These are phyloP conservation scores for Drosophila tani DNA, from an alignment of 1,140 invertebrate genomes.

Conservation along the genomic window DNA sequence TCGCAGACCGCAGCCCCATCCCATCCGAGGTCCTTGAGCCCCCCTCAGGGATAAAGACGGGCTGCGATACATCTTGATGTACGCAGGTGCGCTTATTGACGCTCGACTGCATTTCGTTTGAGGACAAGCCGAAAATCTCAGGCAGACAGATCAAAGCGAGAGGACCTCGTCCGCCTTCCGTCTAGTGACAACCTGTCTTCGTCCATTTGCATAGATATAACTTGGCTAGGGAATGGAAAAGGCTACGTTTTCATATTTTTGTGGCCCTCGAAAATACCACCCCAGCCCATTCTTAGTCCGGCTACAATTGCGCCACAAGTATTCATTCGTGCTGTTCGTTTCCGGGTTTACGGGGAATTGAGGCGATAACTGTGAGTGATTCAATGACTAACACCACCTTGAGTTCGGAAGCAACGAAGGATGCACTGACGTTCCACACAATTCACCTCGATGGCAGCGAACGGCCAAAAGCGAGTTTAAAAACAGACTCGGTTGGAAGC, in stretches of 20 bases:
- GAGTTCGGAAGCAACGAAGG: conserved; percentile 1
- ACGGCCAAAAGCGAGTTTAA: not conserved
- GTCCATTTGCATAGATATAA: conserved; percentile 32
- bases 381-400: conserved; percentile 14
- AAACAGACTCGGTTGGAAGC: conserved; percentile 28
- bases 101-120: conserved; percentile 77
- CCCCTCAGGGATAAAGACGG: conserved; percentile 6
- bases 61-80: conserved; percentile 55
- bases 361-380: conserved; percentile 30
- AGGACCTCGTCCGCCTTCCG: conserved; percentile 16
- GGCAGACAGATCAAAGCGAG: conserved; percentile 77
- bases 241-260: conserved; percentile 76
- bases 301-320: conserved; percentile 77
- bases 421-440: conserved; percentile 18
- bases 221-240: conserved; percentile 52
- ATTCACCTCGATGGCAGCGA: not conserved
- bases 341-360: conserved; percentile 42
- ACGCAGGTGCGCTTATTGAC: conserved; percentile 80
- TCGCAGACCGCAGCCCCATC: conserved; percentile 12
- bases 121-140: conserved; percentile 76
- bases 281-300: conserved; percentile 43
- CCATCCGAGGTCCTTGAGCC: not conserved
- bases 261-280: conserved; percentile 58
- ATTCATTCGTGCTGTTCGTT: conserved; percentile 28
- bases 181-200: conserved; percentile 42